A percentile compares a stretch with the other conserved stretches of the same genome.
These are phyloP conservation scores for Glomeris maerens DNA, from an alignment of 1,140 invertebrate species.

Conservation along the genomic window DNA sequence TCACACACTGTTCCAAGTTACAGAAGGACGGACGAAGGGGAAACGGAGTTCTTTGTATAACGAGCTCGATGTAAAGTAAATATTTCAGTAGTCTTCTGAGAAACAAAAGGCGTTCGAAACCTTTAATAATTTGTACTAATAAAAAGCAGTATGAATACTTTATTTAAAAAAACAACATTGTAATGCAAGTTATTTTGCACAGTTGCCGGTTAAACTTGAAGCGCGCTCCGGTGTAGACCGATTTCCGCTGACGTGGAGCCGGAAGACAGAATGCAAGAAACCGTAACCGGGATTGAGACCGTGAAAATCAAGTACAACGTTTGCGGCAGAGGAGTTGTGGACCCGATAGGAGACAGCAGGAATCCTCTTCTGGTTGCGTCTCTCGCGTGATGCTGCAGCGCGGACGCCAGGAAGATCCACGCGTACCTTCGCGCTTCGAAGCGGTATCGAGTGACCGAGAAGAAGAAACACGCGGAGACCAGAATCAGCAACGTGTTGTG, in stretches of 20 bases:
- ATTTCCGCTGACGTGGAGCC: neutral
- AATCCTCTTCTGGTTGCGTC: slow-evolving; percentile 25
- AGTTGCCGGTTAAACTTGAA: neutral
- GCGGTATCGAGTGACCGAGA: neutral
- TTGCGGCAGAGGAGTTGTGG: slow-evolving; percentile 21
- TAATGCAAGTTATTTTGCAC: neutral
- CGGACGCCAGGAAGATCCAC: slow-evolving; percentile 21
- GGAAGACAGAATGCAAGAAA: neutral
- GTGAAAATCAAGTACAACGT: slow-evolving; percentile 15
- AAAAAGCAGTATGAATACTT: neutral
- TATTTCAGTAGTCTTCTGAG: no score
- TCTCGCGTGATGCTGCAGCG: slow-evolving; percentile 25
- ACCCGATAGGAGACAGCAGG: slow-evolving; percentile 23
- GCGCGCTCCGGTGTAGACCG: neutral
- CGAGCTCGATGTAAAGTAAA: no score
- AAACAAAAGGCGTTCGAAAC: no score
- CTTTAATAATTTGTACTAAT: no score
- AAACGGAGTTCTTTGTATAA: no score
- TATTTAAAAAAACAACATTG: neutral
- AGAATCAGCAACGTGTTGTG: slow-evolving; percentile 24
- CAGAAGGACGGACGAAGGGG: no score
- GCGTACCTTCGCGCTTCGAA: slow-evolving; percentile 8
- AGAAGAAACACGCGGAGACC: slow-evolving; percentile 7
- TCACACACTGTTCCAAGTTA: no score
- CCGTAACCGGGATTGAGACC: slow-evolving; percentile 9